Percentiles rank a stretch among this genome's conserved stretches.
Evolutionary conservation across 2,113 vertebrate genomes (phyloP).

Genomic region (Clarias magur): DNA sequence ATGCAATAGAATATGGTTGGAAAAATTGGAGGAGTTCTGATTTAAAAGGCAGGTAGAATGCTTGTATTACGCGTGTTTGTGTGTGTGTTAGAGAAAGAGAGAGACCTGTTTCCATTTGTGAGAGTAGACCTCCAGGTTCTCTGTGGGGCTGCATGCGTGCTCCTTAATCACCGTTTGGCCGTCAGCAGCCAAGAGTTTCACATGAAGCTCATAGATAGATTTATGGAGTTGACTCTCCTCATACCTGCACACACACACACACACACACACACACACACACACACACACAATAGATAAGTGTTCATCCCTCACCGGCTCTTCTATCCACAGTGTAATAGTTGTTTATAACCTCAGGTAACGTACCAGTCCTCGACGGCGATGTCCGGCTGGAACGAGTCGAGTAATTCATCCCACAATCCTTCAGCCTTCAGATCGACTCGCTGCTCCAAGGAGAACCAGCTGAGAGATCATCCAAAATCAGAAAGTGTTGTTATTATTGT

Average conservation of each 20-base stretch:
- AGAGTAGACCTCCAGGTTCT: constrained; percentile 63
- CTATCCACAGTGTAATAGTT: not conserved
- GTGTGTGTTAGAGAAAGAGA: constrained; percentile 26
- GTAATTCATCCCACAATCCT: constrained; percentile 81
- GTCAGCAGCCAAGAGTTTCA: constrained; percentile 77
- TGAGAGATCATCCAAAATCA: constrained; percentile 50
- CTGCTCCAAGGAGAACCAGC: constrained; percentile 85
- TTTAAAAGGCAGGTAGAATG: not conserved
- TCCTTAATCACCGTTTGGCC: constrained; percentile 71
- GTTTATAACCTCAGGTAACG: constrained; percentile 27
- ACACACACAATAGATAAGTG: too few species aligned
- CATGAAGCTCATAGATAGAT: constrained; percentile 79
- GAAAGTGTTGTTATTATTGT: not conserved
- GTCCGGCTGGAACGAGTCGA: constrained; percentile 81
- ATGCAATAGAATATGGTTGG: not conserved
- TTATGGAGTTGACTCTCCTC: constrained; percentile 80
- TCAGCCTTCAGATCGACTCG: constrained; percentile 79
- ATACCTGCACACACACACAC: constrained; percentile 69
- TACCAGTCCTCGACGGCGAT: constrained; percentile 84
- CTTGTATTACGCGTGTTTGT: not conserved
- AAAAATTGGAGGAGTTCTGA: not conserved
- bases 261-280: not conserved
- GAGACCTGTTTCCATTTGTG: constrained; percentile 75
- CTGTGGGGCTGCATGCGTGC: constrained; percentile 60
- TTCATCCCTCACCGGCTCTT: not conserved